phyloP scores from a whole-genome alignment of 2,797 vertebrate species.

The Chiroxiphia lanceolata region DNA sequence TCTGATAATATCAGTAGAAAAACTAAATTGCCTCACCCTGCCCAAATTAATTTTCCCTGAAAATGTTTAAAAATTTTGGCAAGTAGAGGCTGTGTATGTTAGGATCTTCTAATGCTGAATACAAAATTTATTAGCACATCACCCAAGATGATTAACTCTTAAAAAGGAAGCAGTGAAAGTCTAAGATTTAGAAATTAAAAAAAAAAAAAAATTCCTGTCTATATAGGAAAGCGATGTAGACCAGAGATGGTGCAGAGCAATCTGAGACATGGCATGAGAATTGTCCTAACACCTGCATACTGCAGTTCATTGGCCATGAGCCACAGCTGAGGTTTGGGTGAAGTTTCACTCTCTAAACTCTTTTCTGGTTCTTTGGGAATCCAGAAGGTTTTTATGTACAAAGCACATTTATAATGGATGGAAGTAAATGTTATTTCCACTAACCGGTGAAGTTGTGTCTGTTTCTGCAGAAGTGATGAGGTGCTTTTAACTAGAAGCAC shows the following conservation, averaged over 20 bases:
- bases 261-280: background rate
- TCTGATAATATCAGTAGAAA: background rate
- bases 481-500: background rate
- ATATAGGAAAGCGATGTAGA: background rate
- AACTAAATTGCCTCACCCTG: background rate
- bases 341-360: background rate
- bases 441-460: background rate
- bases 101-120: background rate
- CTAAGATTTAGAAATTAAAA: background rate
- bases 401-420: background rate
- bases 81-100: background rate
- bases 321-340: background rate
- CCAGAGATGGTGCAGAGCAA: background rate
- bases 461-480: background rate
- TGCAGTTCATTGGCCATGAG: background rate
- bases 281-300: background rate
- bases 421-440: background rate
- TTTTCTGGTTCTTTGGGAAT: background rate
- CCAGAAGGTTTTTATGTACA: background rate
- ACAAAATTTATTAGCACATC: background rate
- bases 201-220: background rate
- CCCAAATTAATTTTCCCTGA: background rate
- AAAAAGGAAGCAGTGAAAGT: background rate
- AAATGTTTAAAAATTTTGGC: background rate
- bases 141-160: background rate